These are phyloP conservation scores for Lophochroa leadbeateri DNA, from an alignment of 2,113 vertebrate genomes.

Conservation along the genomic window DNA sequence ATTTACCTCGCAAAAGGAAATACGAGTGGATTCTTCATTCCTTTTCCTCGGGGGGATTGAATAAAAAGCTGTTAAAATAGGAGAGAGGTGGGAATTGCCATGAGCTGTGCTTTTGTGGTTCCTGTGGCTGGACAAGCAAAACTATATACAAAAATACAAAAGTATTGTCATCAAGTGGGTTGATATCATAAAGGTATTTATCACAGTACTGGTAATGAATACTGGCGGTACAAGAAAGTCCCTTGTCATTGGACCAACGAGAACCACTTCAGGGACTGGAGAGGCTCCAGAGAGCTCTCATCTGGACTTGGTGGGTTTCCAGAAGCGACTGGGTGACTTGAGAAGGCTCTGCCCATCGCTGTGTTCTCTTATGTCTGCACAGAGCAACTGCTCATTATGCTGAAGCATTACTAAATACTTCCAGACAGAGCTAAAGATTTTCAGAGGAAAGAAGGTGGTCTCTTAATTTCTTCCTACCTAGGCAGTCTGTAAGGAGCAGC, in stretches of 20 bases:
- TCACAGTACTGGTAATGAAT: background rate
- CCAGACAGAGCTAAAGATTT: background rate
- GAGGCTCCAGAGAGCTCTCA: background rate
- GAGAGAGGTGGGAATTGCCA: background rate
- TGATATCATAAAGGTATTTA: background rate
- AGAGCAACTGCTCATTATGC: background rate
- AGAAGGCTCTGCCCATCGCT: background rate
- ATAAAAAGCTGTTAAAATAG: background rate
- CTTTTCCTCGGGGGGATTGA: background rate
- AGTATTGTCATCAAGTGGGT: background rate
- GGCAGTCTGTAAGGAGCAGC: background rate
- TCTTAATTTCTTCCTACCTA: background rate
- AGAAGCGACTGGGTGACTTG: background rate
- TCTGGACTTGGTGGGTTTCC: background rate
- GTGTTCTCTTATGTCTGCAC: background rate
- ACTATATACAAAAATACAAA: background rate
- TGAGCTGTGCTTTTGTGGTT: background rate
- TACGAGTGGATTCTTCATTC: background rate
- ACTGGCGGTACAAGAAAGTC: background rate
- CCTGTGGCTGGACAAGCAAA: background rate
- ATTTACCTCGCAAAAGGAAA: rapidly evolving
- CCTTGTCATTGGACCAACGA: background rate
- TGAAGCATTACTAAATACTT: background rate
- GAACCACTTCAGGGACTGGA: background rate
- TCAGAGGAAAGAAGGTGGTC: background rate